Conservation (phyloP, 2,113 vertebrate genomes). For the Pseudonaja textilis region DNA sequence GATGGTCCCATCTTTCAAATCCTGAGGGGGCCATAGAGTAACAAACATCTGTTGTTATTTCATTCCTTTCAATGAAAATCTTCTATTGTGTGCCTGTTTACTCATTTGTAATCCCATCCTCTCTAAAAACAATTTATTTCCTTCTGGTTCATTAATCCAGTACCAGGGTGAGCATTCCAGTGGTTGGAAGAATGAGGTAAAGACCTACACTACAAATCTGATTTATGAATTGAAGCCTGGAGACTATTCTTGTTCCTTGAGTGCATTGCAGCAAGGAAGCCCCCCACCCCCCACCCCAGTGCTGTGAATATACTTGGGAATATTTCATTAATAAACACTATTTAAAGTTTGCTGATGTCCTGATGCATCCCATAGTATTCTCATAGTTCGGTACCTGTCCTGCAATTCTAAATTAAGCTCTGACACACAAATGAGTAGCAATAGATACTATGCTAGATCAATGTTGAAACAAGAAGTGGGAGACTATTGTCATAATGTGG, state of each 20-base stretch:
- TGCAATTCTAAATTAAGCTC: neutral
- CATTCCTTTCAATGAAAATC: neutral
- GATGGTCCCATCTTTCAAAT: neutral
- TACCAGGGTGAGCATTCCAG: neutral
- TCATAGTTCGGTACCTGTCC: neutral
- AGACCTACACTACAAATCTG: neutral
- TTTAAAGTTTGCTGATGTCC: neutral
- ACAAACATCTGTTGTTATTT: neutral
- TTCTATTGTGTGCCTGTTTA: neutral
- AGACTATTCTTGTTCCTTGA: neutral
- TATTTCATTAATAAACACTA: neutral
- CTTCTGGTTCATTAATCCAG: neutral
- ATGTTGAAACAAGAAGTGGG: neutral
- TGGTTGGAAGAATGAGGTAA: neutral
- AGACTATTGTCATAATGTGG: neutral
- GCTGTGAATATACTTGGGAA: neutral
- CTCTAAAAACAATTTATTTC: neutral
- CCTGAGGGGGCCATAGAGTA: neutral
- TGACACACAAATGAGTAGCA: neutral
- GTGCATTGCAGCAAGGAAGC: neutral
- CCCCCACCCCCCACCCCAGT: rapidly evolving
- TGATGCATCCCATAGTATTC: neutral
- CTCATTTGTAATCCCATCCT: neutral
- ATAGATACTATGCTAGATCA: neutral
- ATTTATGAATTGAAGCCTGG: neutral